Evolutionary conservation across 1,140 invertebrate genomes (phyloP), one percentile per base, ranked within the genome.

Genomic region (Stenopsyche tienmushanensis): DNA sequence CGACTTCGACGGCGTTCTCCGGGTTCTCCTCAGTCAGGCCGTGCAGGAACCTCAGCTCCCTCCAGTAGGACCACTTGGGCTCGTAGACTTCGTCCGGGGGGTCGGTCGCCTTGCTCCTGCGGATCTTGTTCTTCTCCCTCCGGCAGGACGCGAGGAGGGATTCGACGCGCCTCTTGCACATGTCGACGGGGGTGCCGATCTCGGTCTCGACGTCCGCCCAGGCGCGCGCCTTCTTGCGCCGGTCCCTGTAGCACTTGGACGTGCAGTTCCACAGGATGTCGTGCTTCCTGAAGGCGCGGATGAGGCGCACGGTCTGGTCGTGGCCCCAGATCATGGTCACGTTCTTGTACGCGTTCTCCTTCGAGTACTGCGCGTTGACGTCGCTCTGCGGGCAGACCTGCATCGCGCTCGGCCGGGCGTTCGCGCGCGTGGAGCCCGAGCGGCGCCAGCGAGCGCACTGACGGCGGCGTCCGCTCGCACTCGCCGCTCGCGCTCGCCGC

Each of bases 51-150:
- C 41, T 64, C 39, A 70, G 62, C 23, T 70, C 68, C 21, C 62
- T 70, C 68, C 68, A 70, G 24, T 58, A 70, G n/a, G 63, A 34
- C 68, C 68, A 70, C 26, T 66, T 70, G 7, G 68, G 68, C 18
- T 47, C 54, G 45, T 66, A 66, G 3, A 66, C 60, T 18, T 58
- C 47, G 49, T 66, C 62, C 0, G 68, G 68, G 47, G 55, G 42
- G 39, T 70, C 68, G 15, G 17, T 34, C 0, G 34, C 8, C 41
- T 66, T 45, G 57, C 68, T 70, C 29, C 60, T 66, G 17, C 49
- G 18, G 5, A 70, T 66, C 20, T 66, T 70, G 34, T 64, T 66
- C 26, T 60, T 70, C 44, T 70, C 68, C 26, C 68, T 52, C 13
- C 68, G 57, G 57, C 60, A 70, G 0, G 68, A 70, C 17, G 64